Conservation (phyloP, 2,113 vertebrate species). For the Oophaga pumilio region DNA sequence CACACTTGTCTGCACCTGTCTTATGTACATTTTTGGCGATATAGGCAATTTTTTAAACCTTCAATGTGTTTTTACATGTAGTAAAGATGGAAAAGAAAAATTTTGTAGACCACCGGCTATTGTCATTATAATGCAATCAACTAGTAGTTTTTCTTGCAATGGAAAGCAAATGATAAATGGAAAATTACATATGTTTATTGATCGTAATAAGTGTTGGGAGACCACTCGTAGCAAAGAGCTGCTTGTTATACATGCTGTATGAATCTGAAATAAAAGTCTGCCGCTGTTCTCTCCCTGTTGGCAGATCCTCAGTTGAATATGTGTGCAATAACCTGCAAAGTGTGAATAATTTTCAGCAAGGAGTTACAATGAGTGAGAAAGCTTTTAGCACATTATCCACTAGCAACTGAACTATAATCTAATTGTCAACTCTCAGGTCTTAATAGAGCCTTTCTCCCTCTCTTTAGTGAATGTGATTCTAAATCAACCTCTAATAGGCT, state of each 20-base stretch:
- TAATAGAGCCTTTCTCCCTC: slow-evolving; percentile 77
- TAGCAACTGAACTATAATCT: slow-evolving; percentile 87
- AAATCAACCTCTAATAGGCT: slow-evolving; percentile 81
- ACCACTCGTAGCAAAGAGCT: slow-evolving; percentile 42
- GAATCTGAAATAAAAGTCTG: slow-evolving; percentile 49
- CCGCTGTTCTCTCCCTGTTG: slow-evolving; percentile 37
- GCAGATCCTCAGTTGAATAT: slow-evolving; percentile 37
- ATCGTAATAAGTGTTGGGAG: slow-evolving; percentile 51
- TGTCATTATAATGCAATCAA: background rate
- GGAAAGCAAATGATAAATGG: slow-evolving; percentile 27
- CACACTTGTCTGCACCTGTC: too few species aligned
- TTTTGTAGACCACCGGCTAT: background rate
- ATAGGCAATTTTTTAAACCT: background rate
- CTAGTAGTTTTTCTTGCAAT: background rate
- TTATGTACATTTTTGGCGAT: background rate
- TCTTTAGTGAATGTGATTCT: slow-evolving; percentile 83
- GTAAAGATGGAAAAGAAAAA: background rate
- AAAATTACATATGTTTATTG: slow-evolving; percentile 52
- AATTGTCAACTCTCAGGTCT: slow-evolving; percentile 80
- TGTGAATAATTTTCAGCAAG: slow-evolving; percentile 89
- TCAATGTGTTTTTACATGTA: background rate
- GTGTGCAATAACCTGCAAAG: slow-evolving; percentile 73
- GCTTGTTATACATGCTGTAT: slow-evolving; percentile 57
- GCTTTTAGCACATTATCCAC: slow-evolving; percentile 97
- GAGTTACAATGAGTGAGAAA: slow-evolving; percentile 84